phyloP scores from a whole-genome alignment of 2,888 invertebrate genomes.

The Salpingus planirostris region DNA sequence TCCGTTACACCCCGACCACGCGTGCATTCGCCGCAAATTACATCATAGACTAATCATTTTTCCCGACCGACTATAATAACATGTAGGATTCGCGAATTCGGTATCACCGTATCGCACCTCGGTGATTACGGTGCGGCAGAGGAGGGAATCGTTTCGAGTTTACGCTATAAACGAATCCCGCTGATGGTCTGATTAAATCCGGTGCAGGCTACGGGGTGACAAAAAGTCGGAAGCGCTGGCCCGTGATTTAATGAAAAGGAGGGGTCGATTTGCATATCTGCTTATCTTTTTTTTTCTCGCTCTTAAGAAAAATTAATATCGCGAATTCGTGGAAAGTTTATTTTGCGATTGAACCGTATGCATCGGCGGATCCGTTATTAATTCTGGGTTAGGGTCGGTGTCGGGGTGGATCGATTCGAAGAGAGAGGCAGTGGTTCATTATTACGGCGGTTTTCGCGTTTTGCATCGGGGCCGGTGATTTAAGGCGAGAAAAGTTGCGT shows the following conservation, averaged over 20 bases:
- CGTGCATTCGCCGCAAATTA: too few relatives aligned
- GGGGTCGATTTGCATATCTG: constrained; percentile 7
- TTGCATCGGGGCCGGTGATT: constrained; percentile 9
- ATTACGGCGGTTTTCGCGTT: constrained; percentile 11
- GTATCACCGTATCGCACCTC: too few relatives aligned
- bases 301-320: constrained; percentile 10
- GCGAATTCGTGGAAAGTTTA: constrained; percentile 9
- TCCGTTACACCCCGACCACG: too few relatives aligned
- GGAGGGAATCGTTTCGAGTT: too few relatives aligned
- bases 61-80: too few relatives aligned
- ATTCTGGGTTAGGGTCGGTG: constrained; percentile 12
- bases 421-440: constrained; percentile 13
- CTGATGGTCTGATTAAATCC: too few relatives aligned
- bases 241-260: constrained; percentile 11
- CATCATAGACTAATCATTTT: too few relatives aligned
- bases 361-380: constrained; percentile 18
- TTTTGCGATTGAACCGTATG: constrained; percentile 16
- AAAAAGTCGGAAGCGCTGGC: too few relatives aligned
- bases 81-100: too few relatives aligned
- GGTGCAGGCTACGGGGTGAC: too few relatives aligned
- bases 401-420: constrained; percentile 1
- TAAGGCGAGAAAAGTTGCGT: constrained; percentile 35
- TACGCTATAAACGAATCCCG: too few relatives aligned
- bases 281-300: constrained; percentile 6
- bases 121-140: too few relatives aligned